Evolutionary conservation across 2,888 invertebrate genomes (phyloP), one percentile per base, ranked within the genome.

Genomic region (Hololepta plana): DNA sequence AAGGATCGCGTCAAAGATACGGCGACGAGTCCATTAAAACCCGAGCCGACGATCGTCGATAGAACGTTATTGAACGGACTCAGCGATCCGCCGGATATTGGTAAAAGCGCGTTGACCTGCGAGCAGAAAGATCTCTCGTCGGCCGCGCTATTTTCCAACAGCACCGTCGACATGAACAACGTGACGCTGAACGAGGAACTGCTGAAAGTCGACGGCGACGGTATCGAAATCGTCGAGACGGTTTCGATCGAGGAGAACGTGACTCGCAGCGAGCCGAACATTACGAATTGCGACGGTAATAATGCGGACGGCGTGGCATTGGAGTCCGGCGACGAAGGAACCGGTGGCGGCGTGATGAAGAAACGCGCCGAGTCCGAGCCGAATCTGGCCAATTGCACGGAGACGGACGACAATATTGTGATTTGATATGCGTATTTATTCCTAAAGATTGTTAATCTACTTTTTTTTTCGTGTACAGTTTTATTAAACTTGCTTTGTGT

Each of bases 141-240:
- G 3, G 72, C 77, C 5, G 75, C 80, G 2, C 70, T 87, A 32
- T 80, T 85, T 51, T 80, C 82, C 2, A 87, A 88, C 46, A 85
- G 85, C 45, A 79, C 81, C 7, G 82, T 81, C 2, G 80, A 77
- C 44, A 54, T 82, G 25, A 79, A 81, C 40, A 81, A 79, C 41
- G 76, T 80, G 4, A 76, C 74, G 28, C 59, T 87, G 7, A 84
- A 82, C 45, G 84, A 85, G 41, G 74, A 74, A 40, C 51, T 75
- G 27, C 44, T 71, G 15, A 62, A 66, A 49, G 60, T 50, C 1
- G 49, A 52, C 13, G 51, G 47, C n/a, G 51, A 53, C 14, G 43
- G 46, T 26, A 47, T 47, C 21, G 43, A 48, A 34, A 47, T 56
- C 5, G n/a, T n/a, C n/a, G 52, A 51, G 27, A 30, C 45, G 12